phyloP scores from a whole-genome alignment of 2,113 vertebrate genomes.

The Thalassarche chlororhynchos region DNA sequence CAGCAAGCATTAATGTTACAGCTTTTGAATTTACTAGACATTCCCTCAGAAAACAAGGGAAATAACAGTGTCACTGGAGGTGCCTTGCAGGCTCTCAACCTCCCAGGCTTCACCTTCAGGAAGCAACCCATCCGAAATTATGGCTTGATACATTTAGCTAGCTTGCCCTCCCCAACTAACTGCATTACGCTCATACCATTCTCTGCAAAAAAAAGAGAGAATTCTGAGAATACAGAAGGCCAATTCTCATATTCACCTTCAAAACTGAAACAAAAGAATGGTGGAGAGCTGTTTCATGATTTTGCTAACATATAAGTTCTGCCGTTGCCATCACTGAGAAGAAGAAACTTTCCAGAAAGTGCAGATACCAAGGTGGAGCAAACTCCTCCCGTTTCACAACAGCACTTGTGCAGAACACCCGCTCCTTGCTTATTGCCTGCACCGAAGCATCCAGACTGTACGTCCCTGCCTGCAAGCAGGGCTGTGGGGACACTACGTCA shows the following conservation, averaged over 20 bases:
- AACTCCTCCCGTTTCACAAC: accelerated
- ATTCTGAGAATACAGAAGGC: background rate
- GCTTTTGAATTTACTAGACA: background rate
- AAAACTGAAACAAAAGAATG: background rate
- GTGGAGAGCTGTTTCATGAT: background rate
- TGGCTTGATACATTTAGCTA: background rate
- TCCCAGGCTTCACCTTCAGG: background rate
- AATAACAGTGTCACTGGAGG: background rate
- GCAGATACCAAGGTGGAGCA: background rate
- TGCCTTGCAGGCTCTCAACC: background rate
- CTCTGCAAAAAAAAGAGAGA: background rate
- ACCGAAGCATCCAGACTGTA: background rate
- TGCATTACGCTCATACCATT: background rate
- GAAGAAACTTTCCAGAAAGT: background rate
- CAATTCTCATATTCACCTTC: background rate
- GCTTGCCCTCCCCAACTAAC: background rate
- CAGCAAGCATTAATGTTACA: background rate
- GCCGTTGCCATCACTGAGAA: background rate
- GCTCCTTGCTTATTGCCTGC: background rate
- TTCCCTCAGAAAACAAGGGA: background rate
- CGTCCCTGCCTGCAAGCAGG: background rate
- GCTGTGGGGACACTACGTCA: background rate
- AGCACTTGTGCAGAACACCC: accelerated
- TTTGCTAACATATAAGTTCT: background rate
- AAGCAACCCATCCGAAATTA: background rate